phyloP scores from a whole-genome alignment of 2,888 invertebrate genomes.

The Chrysopilus asiliformis region DNA sequence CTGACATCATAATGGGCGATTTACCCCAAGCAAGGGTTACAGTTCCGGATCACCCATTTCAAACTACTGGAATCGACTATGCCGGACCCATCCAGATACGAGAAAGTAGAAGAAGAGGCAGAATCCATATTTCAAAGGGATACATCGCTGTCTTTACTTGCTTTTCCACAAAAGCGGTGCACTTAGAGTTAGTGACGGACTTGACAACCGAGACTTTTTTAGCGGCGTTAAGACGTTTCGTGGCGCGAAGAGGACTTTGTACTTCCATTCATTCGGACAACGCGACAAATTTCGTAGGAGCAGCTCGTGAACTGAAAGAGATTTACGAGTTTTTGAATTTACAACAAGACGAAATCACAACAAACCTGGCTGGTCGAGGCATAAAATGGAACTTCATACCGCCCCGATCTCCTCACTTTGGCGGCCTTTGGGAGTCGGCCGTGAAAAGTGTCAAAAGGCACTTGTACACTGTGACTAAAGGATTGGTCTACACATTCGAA shows the following conservation, averaged over 20 bases:
- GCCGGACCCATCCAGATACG: slow-evolving; percentile 16
- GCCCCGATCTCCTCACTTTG: slow-evolving; percentile 13
- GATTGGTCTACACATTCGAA: slow-evolving; percentile 2
- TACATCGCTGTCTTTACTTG: slow-evolving; percentile 8
- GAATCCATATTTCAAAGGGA: background rate
- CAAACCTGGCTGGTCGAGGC: too few relatives aligned
- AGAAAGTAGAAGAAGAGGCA: slow-evolving; percentile 14
- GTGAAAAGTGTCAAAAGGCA: slow-evolving; percentile 10
- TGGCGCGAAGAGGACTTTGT: slow-evolving; percentile 10
- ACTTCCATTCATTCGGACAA: slow-evolving; percentile 12
- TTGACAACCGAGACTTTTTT: slow-evolving; percentile 11
- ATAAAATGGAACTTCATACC: slow-evolving; percentile 14
- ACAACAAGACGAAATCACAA: too few relatives aligned
- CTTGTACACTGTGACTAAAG: slow-evolving; percentile 4
- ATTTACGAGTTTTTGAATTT: too few relatives aligned
- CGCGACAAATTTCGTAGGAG: slow-evolving; percentile 13
- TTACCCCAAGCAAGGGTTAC: slow-evolving; percentile 8
- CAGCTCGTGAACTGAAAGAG: slow-evolving; percentile 1
- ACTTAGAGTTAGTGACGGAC: slow-evolving; percentile 12
- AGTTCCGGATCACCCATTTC: slow-evolving; percentile 8
- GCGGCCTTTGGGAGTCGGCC: slow-evolving; percentile 11
- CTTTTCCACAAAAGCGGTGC: slow-evolving; percentile 12
- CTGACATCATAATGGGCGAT: slow-evolving; percentile 10
- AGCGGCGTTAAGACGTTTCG: slow-evolving; percentile 11
- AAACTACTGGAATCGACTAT: slow-evolving; percentile 10